Conservation (phyloP, 2,113 vertebrate genomes). For the Rhinogobius similis region DNA sequence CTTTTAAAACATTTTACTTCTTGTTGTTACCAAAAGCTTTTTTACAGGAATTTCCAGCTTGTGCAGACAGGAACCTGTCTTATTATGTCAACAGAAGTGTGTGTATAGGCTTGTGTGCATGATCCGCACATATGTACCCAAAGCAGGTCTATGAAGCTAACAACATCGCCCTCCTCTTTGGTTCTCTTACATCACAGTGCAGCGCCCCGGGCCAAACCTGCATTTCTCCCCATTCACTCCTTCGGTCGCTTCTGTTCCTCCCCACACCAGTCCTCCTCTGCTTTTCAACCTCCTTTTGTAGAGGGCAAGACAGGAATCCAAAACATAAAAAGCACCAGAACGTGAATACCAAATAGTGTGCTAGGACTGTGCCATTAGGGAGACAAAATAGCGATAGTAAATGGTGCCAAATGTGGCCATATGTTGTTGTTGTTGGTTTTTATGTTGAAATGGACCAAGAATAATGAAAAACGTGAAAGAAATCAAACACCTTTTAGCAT, state of each 20-base stretch:
- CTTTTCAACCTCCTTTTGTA: conserved; percentile 72
- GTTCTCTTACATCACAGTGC: conserved; percentile 79
- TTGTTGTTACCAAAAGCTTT: conserved; percentile 74
- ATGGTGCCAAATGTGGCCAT: conserved; percentile 12
- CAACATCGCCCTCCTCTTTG: conserved; percentile 33
- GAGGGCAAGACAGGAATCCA: conserved; percentile 30
- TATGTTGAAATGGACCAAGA: neutral
- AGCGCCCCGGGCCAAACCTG: conserved; percentile 79
- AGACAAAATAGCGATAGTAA: neutral
- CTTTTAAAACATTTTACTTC: conserved; percentile 38
- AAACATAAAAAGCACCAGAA: conserved; percentile 58
- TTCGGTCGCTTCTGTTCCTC: conserved; percentile 42
- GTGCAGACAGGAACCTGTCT: conserved; percentile 86
- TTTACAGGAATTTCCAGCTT: conserved; percentile 87
- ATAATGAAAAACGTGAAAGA: neutral
- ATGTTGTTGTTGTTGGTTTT: neutral
- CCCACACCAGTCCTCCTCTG: conserved; percentile 45
- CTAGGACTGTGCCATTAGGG: conserved; percentile 20
- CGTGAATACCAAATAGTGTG: conserved; percentile 47
- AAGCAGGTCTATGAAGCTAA: conserved; percentile 63
- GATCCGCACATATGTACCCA: conserved; percentile 45
- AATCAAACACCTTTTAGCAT: neutral
- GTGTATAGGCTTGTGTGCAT: conserved; percentile 26
- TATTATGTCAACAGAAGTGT: conserved; percentile 85
- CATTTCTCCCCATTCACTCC: conserved; percentile 71